Evolutionary conservation across 2,797 vertebrate genomes (phyloP).

Genomic region (Brachyrhaphis roseni): DNA sequence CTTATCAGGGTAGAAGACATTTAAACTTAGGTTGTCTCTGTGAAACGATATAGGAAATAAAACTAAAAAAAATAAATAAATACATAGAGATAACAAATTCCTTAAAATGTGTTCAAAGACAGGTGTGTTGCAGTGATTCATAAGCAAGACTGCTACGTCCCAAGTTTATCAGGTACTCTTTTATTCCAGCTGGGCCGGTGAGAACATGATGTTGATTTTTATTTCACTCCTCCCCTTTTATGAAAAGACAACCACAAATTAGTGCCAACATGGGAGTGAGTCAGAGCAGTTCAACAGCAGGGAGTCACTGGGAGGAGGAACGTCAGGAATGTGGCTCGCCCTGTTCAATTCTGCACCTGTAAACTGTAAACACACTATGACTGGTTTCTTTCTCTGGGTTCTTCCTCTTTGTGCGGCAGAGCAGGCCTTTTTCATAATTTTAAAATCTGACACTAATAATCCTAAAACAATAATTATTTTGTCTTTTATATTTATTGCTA

Average conservation of each 20-base stretch:
- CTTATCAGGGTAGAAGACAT: background rate
- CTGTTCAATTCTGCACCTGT: background rate
- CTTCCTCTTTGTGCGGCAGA: background rate
- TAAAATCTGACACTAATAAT: background rate
- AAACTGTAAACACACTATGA: background rate
- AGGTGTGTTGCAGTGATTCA: background rate
- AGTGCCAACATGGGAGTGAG: background rate
- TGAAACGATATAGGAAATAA: background rate
- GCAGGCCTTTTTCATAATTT: background rate
- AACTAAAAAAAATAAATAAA: background rate
- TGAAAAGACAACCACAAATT: constrained; percentile 1
- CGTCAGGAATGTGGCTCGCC: constrained; percentile 15
- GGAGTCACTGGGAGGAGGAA: constrained; percentile 1
- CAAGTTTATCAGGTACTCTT: background rate
- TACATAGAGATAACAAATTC: constrained; percentile 11
- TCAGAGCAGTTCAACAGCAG: background rate
- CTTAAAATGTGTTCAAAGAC: constrained; percentile 3
- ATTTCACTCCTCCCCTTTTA: constrained; percentile 3
- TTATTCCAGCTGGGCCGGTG: background rate
- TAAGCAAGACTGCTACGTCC: background rate
- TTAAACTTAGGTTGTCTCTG: background rate
- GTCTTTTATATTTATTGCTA: background rate
- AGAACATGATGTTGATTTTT: background rate
- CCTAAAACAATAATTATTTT: background rate
- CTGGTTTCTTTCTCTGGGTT: background rate